Conservation (phyloP, 2,888 invertebrate genomes). For the Stegophylla sp. region DNA sequence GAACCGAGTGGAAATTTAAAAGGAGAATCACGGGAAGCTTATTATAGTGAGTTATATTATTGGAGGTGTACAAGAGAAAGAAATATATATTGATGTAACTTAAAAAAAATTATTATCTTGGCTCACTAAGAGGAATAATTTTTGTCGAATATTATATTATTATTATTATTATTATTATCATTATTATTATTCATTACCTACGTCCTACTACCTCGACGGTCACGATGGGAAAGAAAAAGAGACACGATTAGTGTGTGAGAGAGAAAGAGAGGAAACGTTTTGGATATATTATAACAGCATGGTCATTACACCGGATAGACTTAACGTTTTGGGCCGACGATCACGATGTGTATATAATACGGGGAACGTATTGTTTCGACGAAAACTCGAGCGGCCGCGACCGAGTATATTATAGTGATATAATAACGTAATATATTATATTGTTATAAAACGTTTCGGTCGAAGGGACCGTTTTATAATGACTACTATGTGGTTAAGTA, state of each 20-base stretch:
- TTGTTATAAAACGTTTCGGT: not conserved
- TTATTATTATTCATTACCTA: too few relatives aligned
- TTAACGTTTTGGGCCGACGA: constrained; percentile 42
- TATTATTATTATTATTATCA: too few relatives aligned
- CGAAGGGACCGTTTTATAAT: constrained; percentile 44
- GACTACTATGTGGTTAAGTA: not conserved
- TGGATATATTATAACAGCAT: constrained; percentile 8
- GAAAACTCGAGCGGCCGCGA: not conserved
- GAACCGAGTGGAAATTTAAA: too few relatives aligned
- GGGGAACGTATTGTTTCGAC: not conserved
- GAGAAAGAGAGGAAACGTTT: not conserved
- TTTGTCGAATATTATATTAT: too few relatives aligned
- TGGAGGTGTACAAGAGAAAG: too few relatives aligned
- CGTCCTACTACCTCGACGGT: not conserved
- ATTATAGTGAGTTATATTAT: too few relatives aligned
- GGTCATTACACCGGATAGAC: constrained; percentile 26
- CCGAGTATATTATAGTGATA: too few relatives aligned
- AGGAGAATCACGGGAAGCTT: too few relatives aligned
- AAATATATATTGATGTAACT: too few relatives aligned
- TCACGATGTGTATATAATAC: not conserved
- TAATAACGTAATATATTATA: too few relatives aligned
- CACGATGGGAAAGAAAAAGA: not conserved
- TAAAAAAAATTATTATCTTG: too few relatives aligned
- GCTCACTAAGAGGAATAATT: too few relatives aligned
- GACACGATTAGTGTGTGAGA: not conserved